Base-by-base conservation (phyloP, 2,797 vertebrate genomes). In the Spheniscus humboldti region DNA sequence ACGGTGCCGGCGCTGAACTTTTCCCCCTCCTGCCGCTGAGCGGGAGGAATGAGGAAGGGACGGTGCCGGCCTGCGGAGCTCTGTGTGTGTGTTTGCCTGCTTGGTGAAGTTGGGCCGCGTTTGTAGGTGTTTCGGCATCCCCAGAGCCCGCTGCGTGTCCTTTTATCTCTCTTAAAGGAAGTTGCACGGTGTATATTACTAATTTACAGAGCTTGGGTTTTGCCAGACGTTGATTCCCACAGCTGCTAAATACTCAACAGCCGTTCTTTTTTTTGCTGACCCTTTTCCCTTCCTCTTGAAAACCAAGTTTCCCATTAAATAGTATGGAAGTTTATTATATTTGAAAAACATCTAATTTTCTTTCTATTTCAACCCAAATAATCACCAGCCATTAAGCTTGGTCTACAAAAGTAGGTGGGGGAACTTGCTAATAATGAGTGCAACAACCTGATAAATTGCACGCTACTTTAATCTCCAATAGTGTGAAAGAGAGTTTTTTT, bases 41-140 rank as follows among this genome's bases (percentile, higher is more conserved):
- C 41, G 0, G 71, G 47, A 82, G 87, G 92, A 92, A 88, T 37
- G 94, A 92, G 94, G 95, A 91, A 89, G 89, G 91, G 74, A 76
- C 57, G 35, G 73, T 23, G 72, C 72, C 66, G 69, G 85, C 75
- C 82, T 50, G 77, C 48, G 35, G 56, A 14, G 89, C 43, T 13
- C 9, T 17, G 52, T 27, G 41, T 11, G 35, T 17, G 37, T 18
- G 57, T 73, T 52, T n/a, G 50, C 10, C 37, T 10, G 13, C n/a
- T 31, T 3, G 41, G 53, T 30, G 43, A 31, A 33, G 52, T 8
- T 18, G 77, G 62, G 60, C 59, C 25, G 41, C 27, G 7, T 13
- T 20, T 8, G 37, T 10, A 2, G 31, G n/a, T 18, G 62, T 60
- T 64, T 28, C 12, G 15, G 88, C 35, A 25, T 39, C 35, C 30